phyloP scores from a whole-genome alignment of 2,888 invertebrate species.

The Selenia dentaria region DNA sequence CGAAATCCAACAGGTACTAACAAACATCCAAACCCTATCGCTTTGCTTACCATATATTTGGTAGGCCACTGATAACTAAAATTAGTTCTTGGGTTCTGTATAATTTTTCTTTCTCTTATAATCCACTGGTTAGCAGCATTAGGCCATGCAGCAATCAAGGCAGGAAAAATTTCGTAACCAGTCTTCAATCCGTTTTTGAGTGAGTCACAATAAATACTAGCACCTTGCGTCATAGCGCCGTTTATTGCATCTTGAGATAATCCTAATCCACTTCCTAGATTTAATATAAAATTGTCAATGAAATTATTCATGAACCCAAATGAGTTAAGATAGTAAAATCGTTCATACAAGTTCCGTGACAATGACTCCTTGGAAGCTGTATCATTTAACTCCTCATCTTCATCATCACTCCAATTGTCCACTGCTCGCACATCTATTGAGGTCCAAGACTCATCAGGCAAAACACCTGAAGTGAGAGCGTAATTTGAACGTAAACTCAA shows the following conservation, averaged over 20 bases:
- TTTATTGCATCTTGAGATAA: slow-evolving; percentile 81
- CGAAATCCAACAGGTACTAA: slow-evolving; percentile 89
- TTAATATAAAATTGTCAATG: slow-evolving; percentile 85
- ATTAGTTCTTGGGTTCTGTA: slow-evolving; percentile 83
- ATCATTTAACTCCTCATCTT: slow-evolving; percentile 61
- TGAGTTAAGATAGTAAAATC: slow-evolving; percentile 86
- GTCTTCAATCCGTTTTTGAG: slow-evolving; percentile 66
- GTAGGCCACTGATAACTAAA: slow-evolving; percentile 89
- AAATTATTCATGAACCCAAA: slow-evolving; percentile 88
- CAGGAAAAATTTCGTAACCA: slow-evolving; percentile 88
- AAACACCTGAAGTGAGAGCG: slow-evolving; percentile 68
- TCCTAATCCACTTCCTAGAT: slow-evolving; percentile 84
- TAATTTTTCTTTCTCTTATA: slow-evolving; percentile 82
- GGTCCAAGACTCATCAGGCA: slow-evolving; percentile 82
- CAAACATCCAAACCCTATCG: slow-evolving; percentile 87
- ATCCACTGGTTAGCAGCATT: slow-evolving; percentile 88
- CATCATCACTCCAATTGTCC: slow-evolving; percentile 68
- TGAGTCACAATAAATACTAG: slow-evolving; percentile 86
- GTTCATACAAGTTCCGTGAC: slow-evolving; percentile 68
- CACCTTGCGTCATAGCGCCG: slow-evolving; percentile 86
- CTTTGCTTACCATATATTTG: slow-evolving; percentile 86
- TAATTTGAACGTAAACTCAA: slow-evolving; percentile 63
- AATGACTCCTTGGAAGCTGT: slow-evolving; percentile 55
- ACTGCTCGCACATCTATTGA: slow-evolving; percentile 67
- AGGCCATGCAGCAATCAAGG: slow-evolving; percentile 90